These are phyloP conservation scores for Malaclemys terrapin DNA, from an alignment of 2,113 vertebrate species.

Conservation along the genomic window DNA sequence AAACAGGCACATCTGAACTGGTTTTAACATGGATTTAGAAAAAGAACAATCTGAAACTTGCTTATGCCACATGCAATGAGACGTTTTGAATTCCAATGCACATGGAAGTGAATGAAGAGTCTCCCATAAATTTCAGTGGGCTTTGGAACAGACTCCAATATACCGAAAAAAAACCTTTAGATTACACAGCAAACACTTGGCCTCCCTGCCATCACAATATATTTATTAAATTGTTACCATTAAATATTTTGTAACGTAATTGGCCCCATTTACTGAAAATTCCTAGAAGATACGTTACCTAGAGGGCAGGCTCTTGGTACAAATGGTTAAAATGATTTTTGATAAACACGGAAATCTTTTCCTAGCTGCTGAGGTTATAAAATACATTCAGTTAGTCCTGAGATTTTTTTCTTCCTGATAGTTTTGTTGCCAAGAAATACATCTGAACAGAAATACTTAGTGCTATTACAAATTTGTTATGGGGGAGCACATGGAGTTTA, in stretches of 20 bases:
- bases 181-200: neutral
- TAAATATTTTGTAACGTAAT: neutral
- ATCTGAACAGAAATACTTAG: neutral
- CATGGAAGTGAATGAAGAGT: neutral
- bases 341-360: neutral
- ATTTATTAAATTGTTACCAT: neutral
- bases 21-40: neutral
- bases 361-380: neutral
- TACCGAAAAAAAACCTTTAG: neutral
- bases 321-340: rapidly evolving
- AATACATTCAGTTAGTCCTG: neutral
- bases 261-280: neutral
- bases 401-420: neutral
- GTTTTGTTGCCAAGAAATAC: neutral
- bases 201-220: neutral
- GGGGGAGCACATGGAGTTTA: neutral
- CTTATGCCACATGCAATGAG: neutral
- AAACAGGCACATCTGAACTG: neutral
- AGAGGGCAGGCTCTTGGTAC: neutral
- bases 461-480: neutral
- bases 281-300: neutral
- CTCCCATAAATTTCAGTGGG: neutral
- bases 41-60: neutral
- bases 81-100: neutral
- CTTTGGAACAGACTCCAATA: neutral